Conservation (phyloP, 1,140 invertebrate species). For the Panagrolaimus sp. region DNA sequence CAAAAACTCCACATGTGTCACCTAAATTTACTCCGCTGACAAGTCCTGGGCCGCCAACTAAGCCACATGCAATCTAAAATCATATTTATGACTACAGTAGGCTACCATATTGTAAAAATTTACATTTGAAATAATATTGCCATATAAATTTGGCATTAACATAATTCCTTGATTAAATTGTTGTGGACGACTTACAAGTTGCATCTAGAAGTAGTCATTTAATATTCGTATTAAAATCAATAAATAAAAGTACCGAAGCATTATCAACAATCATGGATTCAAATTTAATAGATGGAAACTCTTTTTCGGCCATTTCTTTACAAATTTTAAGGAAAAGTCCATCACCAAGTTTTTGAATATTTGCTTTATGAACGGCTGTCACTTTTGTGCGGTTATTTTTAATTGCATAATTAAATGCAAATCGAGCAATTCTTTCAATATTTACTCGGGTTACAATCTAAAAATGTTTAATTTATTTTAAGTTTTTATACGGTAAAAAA, state of each 20-base stretch:
- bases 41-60: slow-evolving; percentile 93
- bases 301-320: slow-evolving; percentile 19
- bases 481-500: too few relatives aligned
- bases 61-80: slow-evolving; percentile 77
- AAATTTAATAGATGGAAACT: slow-evolving; percentile 29
- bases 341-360: slow-evolving; percentile 67
- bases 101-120: too few relatives aligned
- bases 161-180: slow-evolving; percentile 44
- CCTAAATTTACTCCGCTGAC: slow-evolving; percentile 93
- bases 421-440: slow-evolving; percentile 84
- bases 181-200: slow-evolving; percentile 36
- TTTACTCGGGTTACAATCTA: slow-evolving; percentile 81
- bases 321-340: slow-evolving; percentile 52
- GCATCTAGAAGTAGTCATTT: slow-evolving; percentile 23
- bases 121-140: slow-evolving; percentile 82
- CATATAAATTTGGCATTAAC: slow-evolving; percentile 45
- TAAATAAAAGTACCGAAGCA: slow-evolving; percentile 14
- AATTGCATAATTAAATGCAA: slow-evolving; percentile 90
- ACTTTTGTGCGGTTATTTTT: slow-evolving; percentile 80
- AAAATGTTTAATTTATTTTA: slow-evolving; percentile 21
- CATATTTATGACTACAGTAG: too few relatives aligned
- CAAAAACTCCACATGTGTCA: slow-evolving; percentile 64
- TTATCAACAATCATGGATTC: slow-evolving; percentile 43
- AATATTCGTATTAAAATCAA: slow-evolving; percentile 27
- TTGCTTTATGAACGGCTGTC: slow-evolving; percentile 96